phyloP scores from a whole-genome alignment of 2,113 vertebrate species.

The Promerops cafer region DNA sequence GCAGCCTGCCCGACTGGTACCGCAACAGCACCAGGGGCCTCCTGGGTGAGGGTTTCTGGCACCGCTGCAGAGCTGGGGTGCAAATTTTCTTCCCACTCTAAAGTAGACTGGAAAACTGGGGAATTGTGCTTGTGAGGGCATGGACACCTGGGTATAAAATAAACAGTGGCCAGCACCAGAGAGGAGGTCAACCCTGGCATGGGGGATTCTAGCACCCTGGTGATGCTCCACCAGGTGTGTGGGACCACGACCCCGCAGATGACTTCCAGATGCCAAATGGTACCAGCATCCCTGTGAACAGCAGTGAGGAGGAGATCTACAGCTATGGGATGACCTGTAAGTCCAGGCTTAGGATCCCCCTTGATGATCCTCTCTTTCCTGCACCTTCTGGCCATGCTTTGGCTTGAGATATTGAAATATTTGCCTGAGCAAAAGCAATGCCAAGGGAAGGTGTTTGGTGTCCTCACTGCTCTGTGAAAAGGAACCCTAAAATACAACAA shows the following conservation, averaged over 20 bases:
- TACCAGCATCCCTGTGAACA: conserved; percentile 17
- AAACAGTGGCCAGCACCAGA: neutral
- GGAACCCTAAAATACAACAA: neutral
- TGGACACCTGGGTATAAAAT: neutral
- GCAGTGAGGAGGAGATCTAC: conserved; percentile 38
- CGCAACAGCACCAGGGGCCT: conserved; percentile 11
- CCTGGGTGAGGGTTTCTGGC: conserved; percentile 19
- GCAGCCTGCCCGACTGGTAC: neutral
- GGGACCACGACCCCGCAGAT: neutral
- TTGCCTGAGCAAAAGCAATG: neutral
- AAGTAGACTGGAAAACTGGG: neutral
- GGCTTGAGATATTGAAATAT: neutral
- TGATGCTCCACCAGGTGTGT: conserved; percentile 26
- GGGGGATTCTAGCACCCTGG: neutral
- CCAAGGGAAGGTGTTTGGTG: neutral
- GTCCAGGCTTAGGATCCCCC: neutral
- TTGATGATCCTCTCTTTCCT: accelerated
- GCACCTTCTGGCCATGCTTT: neutral
- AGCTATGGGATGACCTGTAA: conserved; percentile 46
- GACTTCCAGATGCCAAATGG: conserved; percentile 36
- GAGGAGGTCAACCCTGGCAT: neutral
- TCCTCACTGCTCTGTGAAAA: neutral
- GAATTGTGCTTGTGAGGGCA: neutral
- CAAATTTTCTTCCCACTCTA: neutral
- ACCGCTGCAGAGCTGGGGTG: accelerated